Base-by-base conservation (phyloP, 2,888 invertebrate species). In the Bellardia pandia region DNA sequence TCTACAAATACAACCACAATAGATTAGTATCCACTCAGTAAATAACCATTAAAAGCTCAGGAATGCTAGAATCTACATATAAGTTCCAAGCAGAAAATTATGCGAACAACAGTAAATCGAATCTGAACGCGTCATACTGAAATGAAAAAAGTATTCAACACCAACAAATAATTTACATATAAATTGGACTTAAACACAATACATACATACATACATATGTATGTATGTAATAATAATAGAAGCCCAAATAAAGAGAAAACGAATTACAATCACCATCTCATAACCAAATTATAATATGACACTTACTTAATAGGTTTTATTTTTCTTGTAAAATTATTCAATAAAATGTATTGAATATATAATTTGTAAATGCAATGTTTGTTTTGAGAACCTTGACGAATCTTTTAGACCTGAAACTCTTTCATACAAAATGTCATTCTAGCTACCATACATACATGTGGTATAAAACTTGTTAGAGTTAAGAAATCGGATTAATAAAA, bases 151-250 rank as follows among this genome's bases (percentile, higher is more conserved):
- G 16, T 7, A 71, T 11, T 33, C 3, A 68, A 7, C 13, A 45
- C 13, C 11, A 45, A 45, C 45, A 45, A 56, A 62, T 64, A 62
- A 71, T 79, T 79, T 79, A 71, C 79, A 79, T 79, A 71, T 79
- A 79, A 79, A 79, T 79, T 79, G 71, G 53, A 71, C 51, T 45
- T 58, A 33, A 68, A 45, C 33, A 78, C 1, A 78, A 78, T 58
- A 56, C 0, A 60, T 23, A 23, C 23, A 60, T 23, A 23, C 23
- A 23, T 23, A 23, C 1, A 1, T 23, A 23, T 23, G 23, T 23
- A 23, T 23, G 23, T 23, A 23, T 23, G 23, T 23, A 64, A 40
- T 40, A 37, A 64, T 40, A 64, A 53, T 23, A 23, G 23, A 11
- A 56, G 9, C 16, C n/a, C 51, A 53, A 16, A 4, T 53, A 9